phyloP scores from a whole-genome alignment of 2,113 vertebrate species.

The Cebus imitator region DNA sequence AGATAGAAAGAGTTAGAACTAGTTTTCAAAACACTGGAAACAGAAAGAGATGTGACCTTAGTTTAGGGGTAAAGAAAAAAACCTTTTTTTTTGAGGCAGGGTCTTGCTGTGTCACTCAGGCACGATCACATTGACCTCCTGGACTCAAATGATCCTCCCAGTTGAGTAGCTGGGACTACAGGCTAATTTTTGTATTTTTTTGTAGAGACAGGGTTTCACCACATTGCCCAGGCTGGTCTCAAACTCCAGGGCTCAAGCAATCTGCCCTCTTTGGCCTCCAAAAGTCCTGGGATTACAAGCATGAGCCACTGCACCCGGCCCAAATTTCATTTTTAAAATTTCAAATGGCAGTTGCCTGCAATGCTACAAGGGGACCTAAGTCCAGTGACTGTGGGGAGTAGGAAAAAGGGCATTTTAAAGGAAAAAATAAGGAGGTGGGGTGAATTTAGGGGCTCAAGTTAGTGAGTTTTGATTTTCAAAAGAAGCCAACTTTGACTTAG shows the following conservation, averaged over 20 bases:
- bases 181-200: no score
- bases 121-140: no score
- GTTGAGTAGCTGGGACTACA: no score
- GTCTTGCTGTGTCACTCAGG: no score
- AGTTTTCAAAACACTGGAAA: constrained; percentile 19
- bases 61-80: constrained; percentile 24
- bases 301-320: no score
- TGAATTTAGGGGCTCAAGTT: background rate
- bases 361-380: background rate
- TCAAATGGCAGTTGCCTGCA: background rate
- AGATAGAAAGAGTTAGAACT: background rate
- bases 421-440: background rate
- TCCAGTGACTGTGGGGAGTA: background rate
- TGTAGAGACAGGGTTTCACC: no score
- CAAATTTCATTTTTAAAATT: background rate
- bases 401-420: background rate
- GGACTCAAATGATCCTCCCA: no score
- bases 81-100: no score
- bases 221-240: no score
- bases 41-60: constrained; percentile 15
- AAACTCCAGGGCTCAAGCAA: no score
- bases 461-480: background rate
- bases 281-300: no score
- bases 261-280: no score
- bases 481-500: constrained; percentile 34